A percentile compares a stretch with the other conserved stretches of the same genome.
Conservation (phyloP, 2,888 invertebrate genomes). For the Acrocyrtus sp. region DNA sequence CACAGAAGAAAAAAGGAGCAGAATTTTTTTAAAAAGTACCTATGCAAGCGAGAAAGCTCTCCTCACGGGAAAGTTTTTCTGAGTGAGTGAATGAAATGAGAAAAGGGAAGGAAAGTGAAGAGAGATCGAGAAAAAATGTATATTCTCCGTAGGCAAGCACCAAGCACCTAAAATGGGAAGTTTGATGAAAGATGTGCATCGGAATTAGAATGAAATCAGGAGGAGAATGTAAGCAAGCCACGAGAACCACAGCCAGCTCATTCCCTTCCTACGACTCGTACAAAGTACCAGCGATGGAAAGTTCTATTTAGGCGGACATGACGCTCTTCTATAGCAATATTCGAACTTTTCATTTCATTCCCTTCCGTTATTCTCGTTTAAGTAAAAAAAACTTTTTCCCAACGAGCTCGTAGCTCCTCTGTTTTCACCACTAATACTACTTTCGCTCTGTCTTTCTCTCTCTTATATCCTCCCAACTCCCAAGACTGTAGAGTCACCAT, state of each 20-base stretch:
- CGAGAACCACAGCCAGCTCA: constrained; percentile 31
- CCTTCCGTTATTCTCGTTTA: constrained; percentile 3
- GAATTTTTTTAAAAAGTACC: constrained; percentile 24
- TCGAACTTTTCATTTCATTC: constrained; percentile 3
- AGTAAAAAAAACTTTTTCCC: constrained; percentile 32
- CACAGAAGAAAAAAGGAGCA: constrained; percentile 29
- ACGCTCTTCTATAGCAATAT: constrained; percentile 1
- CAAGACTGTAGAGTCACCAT: constrained; percentile 45
- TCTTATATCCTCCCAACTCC: constrained; percentile 8
- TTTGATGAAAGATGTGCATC: constrained; percentile 27
- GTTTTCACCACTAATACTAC: constrained; percentile 45
- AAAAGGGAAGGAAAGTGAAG: background rate
- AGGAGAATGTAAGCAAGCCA: constrained; percentile 42
- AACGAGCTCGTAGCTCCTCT: constrained; percentile 15
- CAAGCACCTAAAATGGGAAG: too few relatives aligned
- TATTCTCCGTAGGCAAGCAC: too few relatives aligned
- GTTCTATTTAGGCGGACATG: too few relatives aligned
- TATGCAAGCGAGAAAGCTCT: background rate
- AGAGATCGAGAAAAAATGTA: too few relatives aligned
- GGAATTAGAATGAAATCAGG: constrained; percentile 43
- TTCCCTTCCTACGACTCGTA: too few relatives aligned
- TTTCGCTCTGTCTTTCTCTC: constrained; percentile 12
- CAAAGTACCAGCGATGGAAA: background rate
- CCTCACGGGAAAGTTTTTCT: too few relatives aligned
- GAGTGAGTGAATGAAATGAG: constrained; percentile 15